A percentile compares a stretch with the other conserved stretches of the same genome.
Evolutionary conservation across 2,113 vertebrate genomes (phyloP).

Genomic region (Tachysurus vachellii): DNA sequence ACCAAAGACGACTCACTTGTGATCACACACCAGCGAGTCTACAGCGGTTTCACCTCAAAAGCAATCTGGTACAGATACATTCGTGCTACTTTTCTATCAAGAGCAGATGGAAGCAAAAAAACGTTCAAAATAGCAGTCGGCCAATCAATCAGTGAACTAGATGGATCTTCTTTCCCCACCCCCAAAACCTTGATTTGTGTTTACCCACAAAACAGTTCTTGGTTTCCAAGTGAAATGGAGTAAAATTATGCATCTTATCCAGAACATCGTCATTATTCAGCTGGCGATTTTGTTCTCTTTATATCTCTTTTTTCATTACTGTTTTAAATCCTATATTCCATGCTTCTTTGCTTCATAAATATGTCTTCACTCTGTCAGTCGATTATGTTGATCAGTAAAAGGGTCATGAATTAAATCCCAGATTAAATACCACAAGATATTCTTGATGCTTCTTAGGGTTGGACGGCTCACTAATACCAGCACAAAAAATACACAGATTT

Average conservation of each 20-base stretch:
- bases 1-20: slow-evolving; percentile 31
- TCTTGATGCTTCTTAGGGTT: neutral
- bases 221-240: slow-evolving; percentile 39
- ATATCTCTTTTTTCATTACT: neutral
- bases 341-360: slow-evolving; percentile 21
- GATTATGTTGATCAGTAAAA: neutral
- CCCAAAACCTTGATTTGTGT: slow-evolving; percentile 19
- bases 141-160: slow-evolving; percentile 42
- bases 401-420: slow-evolving; percentile 7
- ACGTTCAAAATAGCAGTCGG: slow-evolving; percentile 16
- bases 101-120: slow-evolving; percentile 54
- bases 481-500: neutral
- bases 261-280: slow-evolving; percentile 32
- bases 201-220: slow-evolving; percentile 44
- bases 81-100: slow-evolving; percentile 44
- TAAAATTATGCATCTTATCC: slow-evolving; percentile 31
- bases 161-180: slow-evolving; percentile 4
- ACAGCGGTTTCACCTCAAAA: slow-evolving; percentile 42
- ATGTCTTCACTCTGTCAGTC: neutral
- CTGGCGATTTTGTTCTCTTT: neutral
- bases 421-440: neutral
- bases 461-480: neutral
- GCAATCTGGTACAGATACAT: slow-evolving; percentile 29
- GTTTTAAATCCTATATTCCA: slow-evolving; percentile 19
- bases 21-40: slow-evolving; percentile 30